Conservation (phyloP, 1,140 invertebrate species). For the Chlorops oryzae region DNA sequence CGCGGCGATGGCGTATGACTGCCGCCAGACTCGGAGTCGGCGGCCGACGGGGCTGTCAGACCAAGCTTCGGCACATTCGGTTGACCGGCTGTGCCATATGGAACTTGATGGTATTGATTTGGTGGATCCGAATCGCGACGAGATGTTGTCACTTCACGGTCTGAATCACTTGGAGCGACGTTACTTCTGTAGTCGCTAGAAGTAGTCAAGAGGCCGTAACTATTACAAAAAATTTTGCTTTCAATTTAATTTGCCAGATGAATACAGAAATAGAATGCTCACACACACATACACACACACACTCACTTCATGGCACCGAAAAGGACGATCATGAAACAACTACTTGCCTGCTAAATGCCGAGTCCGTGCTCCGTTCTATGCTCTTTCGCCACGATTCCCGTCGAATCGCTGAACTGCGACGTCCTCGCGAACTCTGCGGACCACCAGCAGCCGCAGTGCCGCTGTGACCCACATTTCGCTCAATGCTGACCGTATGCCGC, state of each 20-base stretch:
- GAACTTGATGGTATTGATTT: conserved; percentile 20
- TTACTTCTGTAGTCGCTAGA: conserved; percentile 87
- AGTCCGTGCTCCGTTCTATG: conserved; percentile 85
- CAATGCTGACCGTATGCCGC: conserved; percentile 39
- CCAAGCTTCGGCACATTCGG: conserved; percentile 54
- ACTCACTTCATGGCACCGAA: no score
- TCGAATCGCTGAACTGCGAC: conserved; percentile 60
- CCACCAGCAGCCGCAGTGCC: conserved; percentile 25
- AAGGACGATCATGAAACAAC: no score
- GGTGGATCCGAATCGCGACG: conserved; percentile 57
- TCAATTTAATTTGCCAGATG: no score
- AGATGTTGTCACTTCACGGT: conserved; percentile 68
- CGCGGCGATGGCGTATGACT: conserved; percentile 79
- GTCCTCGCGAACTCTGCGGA: conserved; percentile 24
- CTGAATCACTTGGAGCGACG: conserved; percentile 79
- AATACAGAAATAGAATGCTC: conserved; percentile 5
- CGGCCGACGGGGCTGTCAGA: conserved; percentile 61
- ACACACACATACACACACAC: no score
- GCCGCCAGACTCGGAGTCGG: conserved; percentile 80
- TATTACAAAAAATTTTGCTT: conserved; percentile 40
- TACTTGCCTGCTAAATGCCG: conserved; percentile 81
- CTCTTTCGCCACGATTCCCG: conserved; percentile 83
- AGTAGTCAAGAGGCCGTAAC: conserved; percentile 50
- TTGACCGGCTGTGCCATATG: conserved; percentile 16
- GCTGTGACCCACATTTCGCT: conserved; percentile 17